Base-by-base conservation (phyloP, 2,113 vertebrate species). In the Boulengeromyrus knoepffleri region DNA sequence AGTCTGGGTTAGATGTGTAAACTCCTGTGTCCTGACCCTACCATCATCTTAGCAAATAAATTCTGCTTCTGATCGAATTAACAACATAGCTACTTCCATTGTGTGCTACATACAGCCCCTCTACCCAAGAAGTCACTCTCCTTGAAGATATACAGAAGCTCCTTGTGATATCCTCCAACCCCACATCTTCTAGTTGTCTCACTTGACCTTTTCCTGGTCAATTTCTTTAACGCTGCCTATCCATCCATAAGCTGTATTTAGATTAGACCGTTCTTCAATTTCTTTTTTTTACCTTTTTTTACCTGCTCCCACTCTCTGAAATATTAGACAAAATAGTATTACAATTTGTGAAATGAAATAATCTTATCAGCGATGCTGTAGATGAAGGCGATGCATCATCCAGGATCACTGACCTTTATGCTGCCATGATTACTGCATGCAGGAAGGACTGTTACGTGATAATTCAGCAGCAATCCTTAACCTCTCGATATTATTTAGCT, bases 191-290 rank as follows among this genome's bases (percentile, higher is more conserved):
- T 49, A 90, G 90, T 83, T 88, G 89, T 92, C 91, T 91, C 50
- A 91, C 46, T 77, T 91, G 91, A 93, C 92, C 92, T 93, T 93
- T 93, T n/a, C 42, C 39, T 84, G 70, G 53, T 84, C 90, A 52
- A 49, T 89, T 90, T 84, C 80, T 58, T 24, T 47, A 91, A 39
- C 77, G 21, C 21, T 36, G 36, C 13, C 49, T 21, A 70, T 36
- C 85, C 36, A 88, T 87, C 85, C 85, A 47, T 50, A 52, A 87
- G 42, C 6, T 70, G 87, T 87, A 91, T 89, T 19, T 88, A 90
- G 66, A 27, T 50, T 49, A 87, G 19, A 9, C 12, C 3, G 17
- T n/a, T 74, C 89, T 85, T 77, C 17, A 56, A 21, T 85, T 31
- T 21, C 70, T 66, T 89, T 74, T 88, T 36, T 53, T 21, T 56